Conservation (phyloP, 2,888 invertebrate genomes). For the Hydriomena furcata region DNA sequence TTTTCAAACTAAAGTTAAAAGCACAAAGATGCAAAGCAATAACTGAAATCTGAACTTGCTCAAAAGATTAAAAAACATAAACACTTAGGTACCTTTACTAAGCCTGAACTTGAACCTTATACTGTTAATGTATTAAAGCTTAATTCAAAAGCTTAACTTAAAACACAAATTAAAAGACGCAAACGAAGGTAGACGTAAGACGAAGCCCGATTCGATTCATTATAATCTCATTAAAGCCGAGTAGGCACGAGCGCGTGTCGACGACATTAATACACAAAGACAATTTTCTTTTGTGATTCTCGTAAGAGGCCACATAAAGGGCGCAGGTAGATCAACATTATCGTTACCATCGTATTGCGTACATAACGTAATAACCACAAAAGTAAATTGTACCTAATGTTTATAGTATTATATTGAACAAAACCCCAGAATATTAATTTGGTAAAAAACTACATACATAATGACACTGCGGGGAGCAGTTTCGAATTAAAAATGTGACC, state of each 20-base stretch:
- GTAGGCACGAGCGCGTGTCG: neutral
- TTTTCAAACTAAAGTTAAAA: too few species aligned
- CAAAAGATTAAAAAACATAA: neutral
- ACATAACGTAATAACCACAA: neutral
- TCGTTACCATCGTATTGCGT: constrained; percentile 1
- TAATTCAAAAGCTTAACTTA: neutral
- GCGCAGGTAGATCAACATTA: constrained; percentile 6
- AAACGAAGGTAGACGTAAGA: constrained; percentile 10
- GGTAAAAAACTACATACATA: too few species aligned
- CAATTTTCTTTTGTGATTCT: constrained; percentile 18
- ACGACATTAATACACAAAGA: constrained; percentile 14
- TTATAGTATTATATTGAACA: neutral
- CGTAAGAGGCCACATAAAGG: neutral
- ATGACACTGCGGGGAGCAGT: too few species aligned
- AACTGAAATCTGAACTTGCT: neutral
- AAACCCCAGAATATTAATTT: neutral
- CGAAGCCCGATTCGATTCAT: constrained; percentile 11
- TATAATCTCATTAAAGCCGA: constrained; percentile 21
- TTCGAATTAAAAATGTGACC: too few species aligned
- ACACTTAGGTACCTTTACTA: neutral
- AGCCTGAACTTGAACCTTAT: constrained; percentile 1
- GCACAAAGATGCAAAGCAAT: too few species aligned
- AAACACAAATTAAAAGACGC: constrained; percentile 7
- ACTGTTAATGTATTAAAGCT: neutral
- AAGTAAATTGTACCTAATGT: neutral